phyloP scores from a whole-genome alignment of 2,888 invertebrate species.

The Eupithecia pulchellata region DNA sequence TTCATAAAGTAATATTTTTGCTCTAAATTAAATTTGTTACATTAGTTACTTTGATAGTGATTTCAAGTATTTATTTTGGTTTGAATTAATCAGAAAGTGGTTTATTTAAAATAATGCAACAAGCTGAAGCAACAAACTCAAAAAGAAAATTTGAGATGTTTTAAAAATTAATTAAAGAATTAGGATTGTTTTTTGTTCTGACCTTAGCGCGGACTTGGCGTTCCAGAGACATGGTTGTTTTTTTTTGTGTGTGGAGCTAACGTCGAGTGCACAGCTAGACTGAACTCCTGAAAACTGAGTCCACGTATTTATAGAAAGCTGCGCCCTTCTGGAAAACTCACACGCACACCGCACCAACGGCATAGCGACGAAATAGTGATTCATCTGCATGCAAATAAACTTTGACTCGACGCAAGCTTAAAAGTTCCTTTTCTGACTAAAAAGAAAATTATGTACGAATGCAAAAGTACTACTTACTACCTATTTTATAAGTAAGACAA shows the following conservation, averaged over 20 bases:
- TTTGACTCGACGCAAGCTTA: conserved; percentile 60
- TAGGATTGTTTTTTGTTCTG: conserved; percentile 1
- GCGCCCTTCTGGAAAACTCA: conserved; percentile 82
- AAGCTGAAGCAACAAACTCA: too few species aligned
- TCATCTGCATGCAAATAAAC: conserved; percentile 55
- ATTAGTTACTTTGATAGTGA: neutral
- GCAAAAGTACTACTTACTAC: too few species aligned
- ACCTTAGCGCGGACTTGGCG: conserved; percentile 96
- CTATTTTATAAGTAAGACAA: too few species aligned
- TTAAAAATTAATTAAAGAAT: neutral
- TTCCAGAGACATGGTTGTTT: conserved; percentile 93
- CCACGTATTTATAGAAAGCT: conserved; percentile 81
- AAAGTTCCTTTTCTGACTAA: conserved; percentile 9
- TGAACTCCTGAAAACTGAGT: conserved; percentile 78
- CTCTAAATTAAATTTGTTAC: neutral
- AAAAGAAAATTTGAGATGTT: neutral
- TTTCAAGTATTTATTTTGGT: neutral
- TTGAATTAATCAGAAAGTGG: neutral
- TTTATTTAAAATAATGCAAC: neutral
- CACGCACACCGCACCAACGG: conserved; percentile 58
- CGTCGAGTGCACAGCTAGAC: conserved; percentile 76
- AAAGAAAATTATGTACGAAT: neutral
- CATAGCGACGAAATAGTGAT: conserved; percentile 57
- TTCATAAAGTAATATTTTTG: neutral
- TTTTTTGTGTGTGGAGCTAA: conserved; percentile 63